Base-by-base conservation (phyloP, 2,888 invertebrate species). In the Ecliptopera silaceata region DNA sequence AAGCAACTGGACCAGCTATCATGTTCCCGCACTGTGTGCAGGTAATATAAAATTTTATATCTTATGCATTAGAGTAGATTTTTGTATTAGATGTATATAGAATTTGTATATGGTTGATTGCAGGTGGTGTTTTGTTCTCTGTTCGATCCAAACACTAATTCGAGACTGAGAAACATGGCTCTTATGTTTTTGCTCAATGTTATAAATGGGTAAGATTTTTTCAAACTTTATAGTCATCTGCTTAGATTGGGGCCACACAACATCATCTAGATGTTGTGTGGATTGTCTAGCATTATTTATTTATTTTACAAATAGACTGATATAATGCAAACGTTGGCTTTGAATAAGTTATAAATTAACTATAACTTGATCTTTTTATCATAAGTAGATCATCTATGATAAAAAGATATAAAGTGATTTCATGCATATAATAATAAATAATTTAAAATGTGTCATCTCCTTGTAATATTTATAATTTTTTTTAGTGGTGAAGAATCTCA, bases 111-210 rank as follows among this genome's bases (percentile, higher is more conserved):
- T n/a, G n/a, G n/a, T 41, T 49, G 20, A 59, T 69, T 65, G 0
- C 83, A 94, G 95, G 94, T 97, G 34, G 94, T 97, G 49, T 98
- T 97, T 83, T 97, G 97, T 69, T 95, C 97, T 2, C 86, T 98
- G 10, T 97, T 96, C 81, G 97, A 97, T 22, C 93, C 92, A 3
- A 95, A 95, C 70, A 96, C 97, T 0, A 97, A 97, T 84, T 92
- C 95, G 0, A 95, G 97, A 68, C 92, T 98, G 56, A 96, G 97
- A 69, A 94, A 94, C 4, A 90, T 96, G 82, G 95, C 97, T 0
- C 88, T 98, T 11, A 95, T 96, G 80, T 97, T 96, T 84, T 93
- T 96, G 10, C 93, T 95, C 55, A 96, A 96, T 71, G 93, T 97
- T 43, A 94, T 97, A 42, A 93, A 94, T 78, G 94, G 95, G 97